These are phyloP conservation scores for Papilio aristodemus DNA, from an alignment of 1,140 invertebrate genomes.

Conservation along the genomic window DNA sequence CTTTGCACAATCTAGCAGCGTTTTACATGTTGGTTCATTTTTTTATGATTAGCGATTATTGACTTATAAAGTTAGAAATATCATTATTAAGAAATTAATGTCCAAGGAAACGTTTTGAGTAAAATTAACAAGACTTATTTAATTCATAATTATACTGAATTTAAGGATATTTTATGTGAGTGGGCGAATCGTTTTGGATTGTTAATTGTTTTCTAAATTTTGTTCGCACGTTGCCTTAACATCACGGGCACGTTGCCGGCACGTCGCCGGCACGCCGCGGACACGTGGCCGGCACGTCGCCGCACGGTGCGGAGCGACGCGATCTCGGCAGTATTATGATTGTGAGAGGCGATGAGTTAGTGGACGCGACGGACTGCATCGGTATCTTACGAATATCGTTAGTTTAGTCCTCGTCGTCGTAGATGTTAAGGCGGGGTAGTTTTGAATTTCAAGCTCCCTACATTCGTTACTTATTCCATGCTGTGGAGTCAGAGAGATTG, in stretches of 20 bases:
- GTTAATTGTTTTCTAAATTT: not conserved
- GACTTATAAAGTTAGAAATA: conserved; percentile 7
- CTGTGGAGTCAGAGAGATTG: not conserved
- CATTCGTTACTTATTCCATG: conserved; percentile 13
- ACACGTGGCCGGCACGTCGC: too few relatives aligned
- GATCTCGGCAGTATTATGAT: conserved; percentile 1
- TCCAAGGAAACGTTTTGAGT: not conserved
- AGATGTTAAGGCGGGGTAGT: not conserved
- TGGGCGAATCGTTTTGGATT: not conserved
- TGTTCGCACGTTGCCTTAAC: not conserved
- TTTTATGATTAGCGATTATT: not conserved
- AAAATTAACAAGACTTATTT: conserved; percentile 12
- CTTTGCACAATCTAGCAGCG: not conserved
- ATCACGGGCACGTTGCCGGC: too few relatives aligned
- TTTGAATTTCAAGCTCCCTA: not conserved
- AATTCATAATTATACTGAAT: conserved; percentile 14
- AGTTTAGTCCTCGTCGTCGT: not conserved
- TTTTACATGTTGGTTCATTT: not conserved
- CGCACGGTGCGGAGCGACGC: not conserved
- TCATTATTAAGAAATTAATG: not conserved
- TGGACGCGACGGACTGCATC: not conserved
- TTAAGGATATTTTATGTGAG: not conserved
- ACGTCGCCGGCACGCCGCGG: too few relatives aligned
- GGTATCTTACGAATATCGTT: not conserved
- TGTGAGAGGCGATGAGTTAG: not conserved